phyloP scores from a whole-genome alignment of 2,797 vertebrate species.

The Clarias platycephalus region DNA sequence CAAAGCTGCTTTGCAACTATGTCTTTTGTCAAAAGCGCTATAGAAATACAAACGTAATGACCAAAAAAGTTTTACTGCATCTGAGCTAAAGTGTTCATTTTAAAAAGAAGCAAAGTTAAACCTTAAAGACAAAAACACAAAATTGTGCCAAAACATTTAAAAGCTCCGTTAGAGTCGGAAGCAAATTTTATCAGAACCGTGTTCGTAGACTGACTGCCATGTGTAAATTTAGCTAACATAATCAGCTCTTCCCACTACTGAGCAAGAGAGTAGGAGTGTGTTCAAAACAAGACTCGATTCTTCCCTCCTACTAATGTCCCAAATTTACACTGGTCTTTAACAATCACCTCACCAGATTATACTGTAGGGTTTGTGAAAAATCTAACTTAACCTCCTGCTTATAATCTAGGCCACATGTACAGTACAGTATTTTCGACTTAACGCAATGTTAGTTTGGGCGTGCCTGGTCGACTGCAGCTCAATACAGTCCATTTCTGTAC shows the following conservation, averaged over 20 bases:
- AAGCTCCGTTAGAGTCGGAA: background rate
- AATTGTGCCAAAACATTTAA: background rate
- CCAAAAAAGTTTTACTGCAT: background rate
- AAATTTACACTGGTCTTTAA: background rate
- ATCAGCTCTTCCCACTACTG: slow-evolving; percentile 16
- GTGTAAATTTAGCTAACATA: slow-evolving; percentile 9
- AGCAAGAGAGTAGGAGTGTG: background rate
- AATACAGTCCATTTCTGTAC: background rate
- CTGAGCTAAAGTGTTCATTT: background rate
- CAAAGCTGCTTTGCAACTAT: background rate
- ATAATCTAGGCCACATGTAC: background rate
- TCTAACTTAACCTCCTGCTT: background rate
- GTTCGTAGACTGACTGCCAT: background rate
- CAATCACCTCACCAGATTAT: background rate
- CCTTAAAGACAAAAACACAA: background rate
- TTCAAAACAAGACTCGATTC: background rate
- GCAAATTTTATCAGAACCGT: background rate
- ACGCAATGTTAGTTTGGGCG: background rate
- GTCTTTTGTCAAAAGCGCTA: background rate
- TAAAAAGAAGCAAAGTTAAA: no score
- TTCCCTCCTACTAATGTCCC: background rate
- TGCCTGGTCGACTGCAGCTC: background rate
- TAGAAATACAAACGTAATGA: background rate
- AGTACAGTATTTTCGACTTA: background rate
- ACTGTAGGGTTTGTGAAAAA: background rate